Base-by-base conservation (phyloP, 2,888 invertebrate genomes). In the Agriopis leucophaearia region DNA sequence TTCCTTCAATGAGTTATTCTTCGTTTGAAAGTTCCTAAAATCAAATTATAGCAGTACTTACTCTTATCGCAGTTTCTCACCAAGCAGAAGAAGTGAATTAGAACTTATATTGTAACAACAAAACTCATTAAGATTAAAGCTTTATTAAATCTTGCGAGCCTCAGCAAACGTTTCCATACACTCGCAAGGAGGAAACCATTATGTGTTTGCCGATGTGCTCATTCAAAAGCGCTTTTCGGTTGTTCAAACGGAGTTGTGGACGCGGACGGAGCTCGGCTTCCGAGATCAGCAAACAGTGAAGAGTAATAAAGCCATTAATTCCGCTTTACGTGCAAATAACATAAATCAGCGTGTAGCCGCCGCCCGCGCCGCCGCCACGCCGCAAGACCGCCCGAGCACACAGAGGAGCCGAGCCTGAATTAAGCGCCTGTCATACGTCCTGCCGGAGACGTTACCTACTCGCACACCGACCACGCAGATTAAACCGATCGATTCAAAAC, bases 281-380 rank as follows among this genome's bases (percentile, higher is more conserved):
- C 81, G 86, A 88, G 89, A 90, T 90, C 86, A 88, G 84, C 88
- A 92, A 90, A 92, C 90, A 91, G 88, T 86, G 89, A 88, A 90
- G 90, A 89, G 89, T 92, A 91, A 91, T 91, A 92, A 91, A 90
- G 90, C 89, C 91, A 92, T 93, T 93, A 93, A 93, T 93, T 93
- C 90, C 89, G 90, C 90, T 92, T 91, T 90, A 90, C 89, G 90
- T 90, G 91, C 90, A 92, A 93, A 92, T 90, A 92, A 90, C 92
- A 92, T 93, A 93, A 93, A 94, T 94, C 92, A 93, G 91, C 87
- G 83, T 88, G 88, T 85, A 88, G 84, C 87, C 87, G 52, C 27
- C 51, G 51, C 51, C 35, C 85, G 86, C 89, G 81, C 83, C 87
- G 84, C 86, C 91, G 83, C 27, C 27, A 27, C 27, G 27, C 86